phyloP scores from a whole-genome alignment of 2,113 vertebrate genomes.

The Pollimyrus isidori region DNA sequence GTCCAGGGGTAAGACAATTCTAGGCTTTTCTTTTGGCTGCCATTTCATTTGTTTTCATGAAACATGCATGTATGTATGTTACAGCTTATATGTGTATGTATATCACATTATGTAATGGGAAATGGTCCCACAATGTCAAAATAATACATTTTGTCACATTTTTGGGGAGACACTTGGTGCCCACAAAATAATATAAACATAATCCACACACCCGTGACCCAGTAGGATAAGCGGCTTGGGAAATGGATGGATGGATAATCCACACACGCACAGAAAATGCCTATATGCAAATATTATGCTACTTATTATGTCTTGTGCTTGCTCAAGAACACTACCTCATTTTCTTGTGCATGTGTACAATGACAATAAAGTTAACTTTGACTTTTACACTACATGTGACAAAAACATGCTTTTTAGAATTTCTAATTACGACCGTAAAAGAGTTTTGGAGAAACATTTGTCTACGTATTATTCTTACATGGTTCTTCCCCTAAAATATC shows the following conservation, averaged over 20 bases:
- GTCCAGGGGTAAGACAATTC: constrained; percentile 74
- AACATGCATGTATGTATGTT: not conserved
- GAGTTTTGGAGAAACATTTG: not conserved
- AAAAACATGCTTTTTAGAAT: not conserved
- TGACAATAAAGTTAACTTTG: not conserved
- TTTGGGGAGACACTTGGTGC: too few relatives aligned
- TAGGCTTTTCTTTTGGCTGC: not conserved
- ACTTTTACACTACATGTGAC: not conserved
- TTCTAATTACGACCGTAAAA: not conserved
- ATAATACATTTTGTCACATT: too few relatives aligned
- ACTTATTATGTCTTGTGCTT: not conserved
- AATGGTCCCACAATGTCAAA: too few relatives aligned
- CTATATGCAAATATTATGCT: not conserved
- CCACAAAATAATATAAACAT: too few relatives aligned
- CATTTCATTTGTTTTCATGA: not conserved
- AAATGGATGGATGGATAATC: too few relatives aligned
- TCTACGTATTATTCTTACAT: not conserved
- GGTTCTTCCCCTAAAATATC: not conserved
- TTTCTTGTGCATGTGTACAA: not conserved
- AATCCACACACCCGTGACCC: too few relatives aligned
- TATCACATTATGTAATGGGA: not conserved
- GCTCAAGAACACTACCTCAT: not conserved
- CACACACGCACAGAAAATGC: too few relatives aligned
- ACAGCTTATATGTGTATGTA: not conserved
- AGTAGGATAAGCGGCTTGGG: too few relatives aligned